phyloP scores from a whole-genome alignment of 2,888 invertebrate species.

The Apantesis nais region DNA sequence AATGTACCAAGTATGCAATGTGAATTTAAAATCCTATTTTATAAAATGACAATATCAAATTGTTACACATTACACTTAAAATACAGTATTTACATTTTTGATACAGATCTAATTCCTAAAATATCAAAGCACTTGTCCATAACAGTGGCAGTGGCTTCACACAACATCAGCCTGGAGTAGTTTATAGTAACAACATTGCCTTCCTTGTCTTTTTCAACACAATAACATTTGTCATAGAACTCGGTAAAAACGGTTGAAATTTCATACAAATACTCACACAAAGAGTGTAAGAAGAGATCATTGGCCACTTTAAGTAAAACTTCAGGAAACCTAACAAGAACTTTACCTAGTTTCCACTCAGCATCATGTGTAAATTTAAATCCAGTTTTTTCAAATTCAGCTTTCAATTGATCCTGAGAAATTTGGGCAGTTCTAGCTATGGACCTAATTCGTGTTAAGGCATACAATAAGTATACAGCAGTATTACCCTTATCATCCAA shows the following conservation, averaged over 20 bases:
- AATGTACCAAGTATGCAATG: constrained; percentile 18
- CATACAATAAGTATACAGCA: constrained; percentile 98
- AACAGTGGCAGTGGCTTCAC: constrained; percentile 95
- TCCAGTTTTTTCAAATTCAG: constrained; percentile 85
- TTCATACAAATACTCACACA: constrained; percentile 98
- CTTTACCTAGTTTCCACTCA: constrained; percentile 97
- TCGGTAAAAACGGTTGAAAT: constrained; percentile 97
- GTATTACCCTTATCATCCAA: constrained; percentile 99
- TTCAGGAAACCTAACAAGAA: constrained; percentile 94
- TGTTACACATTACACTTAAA: neutral
- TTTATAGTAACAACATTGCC: constrained; percentile 94
- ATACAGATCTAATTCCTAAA: constrained; percentile 95
- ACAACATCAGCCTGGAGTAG: constrained; percentile 94
- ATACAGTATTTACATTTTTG: constrained; percentile 90
- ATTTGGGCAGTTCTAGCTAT: constrained; percentile 93
- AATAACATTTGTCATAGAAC: constrained; percentile 99
- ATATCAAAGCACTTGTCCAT: constrained; percentile 95
- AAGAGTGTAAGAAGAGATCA: constrained; percentile 92
- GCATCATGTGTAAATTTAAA: constrained; percentile 94
- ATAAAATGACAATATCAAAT: constrained; percentile 4
- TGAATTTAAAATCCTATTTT: constrained; percentile 4
- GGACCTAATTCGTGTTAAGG: constrained; percentile 96
- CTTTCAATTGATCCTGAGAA: constrained; percentile 85
- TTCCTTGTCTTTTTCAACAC: constrained; percentile 95
- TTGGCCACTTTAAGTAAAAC: constrained; percentile 92